Conservation (phyloP, 2,113 vertebrate species). For the Hucho hucho region DNA sequence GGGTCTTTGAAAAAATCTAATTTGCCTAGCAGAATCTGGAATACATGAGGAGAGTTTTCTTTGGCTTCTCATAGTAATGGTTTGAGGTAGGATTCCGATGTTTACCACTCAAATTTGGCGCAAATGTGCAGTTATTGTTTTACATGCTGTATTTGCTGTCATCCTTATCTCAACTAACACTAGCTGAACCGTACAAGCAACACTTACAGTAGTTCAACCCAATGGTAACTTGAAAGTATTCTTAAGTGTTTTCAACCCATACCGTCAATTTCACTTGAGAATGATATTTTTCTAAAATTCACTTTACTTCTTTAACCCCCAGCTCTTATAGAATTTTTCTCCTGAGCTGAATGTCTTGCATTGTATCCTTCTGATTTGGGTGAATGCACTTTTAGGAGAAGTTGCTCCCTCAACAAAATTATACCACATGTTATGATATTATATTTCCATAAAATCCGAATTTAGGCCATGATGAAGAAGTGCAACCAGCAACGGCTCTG, state of each 20-base stretch:
- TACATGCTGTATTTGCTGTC: constrained; percentile 2
- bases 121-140: not conserved
- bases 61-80: not conserved
- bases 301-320: not conserved
- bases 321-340: not conserved
- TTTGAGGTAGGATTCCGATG: not conserved
- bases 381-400: not conserved
- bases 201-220: not conserved
- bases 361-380: not conserved
- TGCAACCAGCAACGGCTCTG: constrained; percentile 26
- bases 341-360: not conserved
- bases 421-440: not conserved
- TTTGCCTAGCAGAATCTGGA: not conserved
- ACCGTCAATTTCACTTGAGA: not conserved
- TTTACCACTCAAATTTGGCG: not conserved
- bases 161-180: not conserved
- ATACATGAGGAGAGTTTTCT: not conserved
- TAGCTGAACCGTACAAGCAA: not conserved
- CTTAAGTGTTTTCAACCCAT: not conserved
- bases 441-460: not conserved
- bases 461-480: not conserved
- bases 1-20: not conserved
- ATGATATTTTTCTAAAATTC: not conserved
- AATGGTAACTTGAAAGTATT: not conserved
- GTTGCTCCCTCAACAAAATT: not conserved